Evolutionary conservation across 2,797 vertebrate genomes (phyloP).

Genomic region (Malurus splendens): DNA sequence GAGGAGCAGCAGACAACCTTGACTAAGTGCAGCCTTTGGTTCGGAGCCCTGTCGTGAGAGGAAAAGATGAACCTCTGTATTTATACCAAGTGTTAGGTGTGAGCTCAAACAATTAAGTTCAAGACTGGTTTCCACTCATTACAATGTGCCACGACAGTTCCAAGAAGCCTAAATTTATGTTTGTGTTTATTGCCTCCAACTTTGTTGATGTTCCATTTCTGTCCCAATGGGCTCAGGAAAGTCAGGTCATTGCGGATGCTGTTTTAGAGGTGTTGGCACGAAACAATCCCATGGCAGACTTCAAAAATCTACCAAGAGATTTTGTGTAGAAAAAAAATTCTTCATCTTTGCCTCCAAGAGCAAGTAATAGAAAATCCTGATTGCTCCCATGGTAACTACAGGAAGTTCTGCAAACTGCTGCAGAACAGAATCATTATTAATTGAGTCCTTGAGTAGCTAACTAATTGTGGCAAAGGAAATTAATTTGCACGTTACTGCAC

Average conservation of each 20-base stretch:
- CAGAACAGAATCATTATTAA: not conserved
- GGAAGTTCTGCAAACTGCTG: slow-evolving; percentile 30
- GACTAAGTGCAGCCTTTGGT: slow-evolving; percentile 13
- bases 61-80: slow-evolving; percentile 54
- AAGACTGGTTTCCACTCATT: slow-evolving; percentile 40
- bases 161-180: slow-evolving; percentile 63
- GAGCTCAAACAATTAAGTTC: slow-evolving; percentile 60
- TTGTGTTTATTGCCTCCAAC: slow-evolving; percentile 35
- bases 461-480: not conserved
- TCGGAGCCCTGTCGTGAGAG: slow-evolving; percentile 24
- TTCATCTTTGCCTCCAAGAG: not conserved
- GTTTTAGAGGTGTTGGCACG: slow-evolving; percentile 47
- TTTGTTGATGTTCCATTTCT: slow-evolving; percentile 56
- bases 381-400: slow-evolving; percentile 54
- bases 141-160: slow-evolving; percentile 34
- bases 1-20: not conserved
- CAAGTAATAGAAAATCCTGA: slow-evolving; percentile 46
- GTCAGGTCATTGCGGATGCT: slow-evolving; percentile 56
- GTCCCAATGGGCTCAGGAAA: slow-evolving; percentile 49
- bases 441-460: not conserved
- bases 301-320: not conserved
- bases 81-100: slow-evolving; percentile 50
- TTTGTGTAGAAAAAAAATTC: slow-evolving; percentile 49
- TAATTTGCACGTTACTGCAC: not conserved
- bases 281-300: not conserved